Conservation (phyloP, 2,888 invertebrate genomes). For the Pegoplata infirma region DNA sequence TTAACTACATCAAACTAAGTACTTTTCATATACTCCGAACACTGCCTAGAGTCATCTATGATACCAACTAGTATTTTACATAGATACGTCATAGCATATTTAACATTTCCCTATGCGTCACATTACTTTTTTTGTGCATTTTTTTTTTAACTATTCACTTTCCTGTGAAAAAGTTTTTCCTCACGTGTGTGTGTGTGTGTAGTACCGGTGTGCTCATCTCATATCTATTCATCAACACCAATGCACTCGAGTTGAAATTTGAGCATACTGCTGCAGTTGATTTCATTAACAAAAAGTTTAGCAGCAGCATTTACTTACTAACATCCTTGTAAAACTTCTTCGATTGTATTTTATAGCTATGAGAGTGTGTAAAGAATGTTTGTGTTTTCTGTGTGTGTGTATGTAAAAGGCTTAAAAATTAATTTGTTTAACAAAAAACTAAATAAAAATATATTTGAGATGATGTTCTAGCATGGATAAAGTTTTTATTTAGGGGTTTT, state of each 20-base stretch:
- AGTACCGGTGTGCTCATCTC: not conserved
- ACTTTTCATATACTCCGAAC: slow-evolving; percentile 1
- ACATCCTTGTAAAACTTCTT: slow-evolving; percentile 21
- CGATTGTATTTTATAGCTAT: not conserved
- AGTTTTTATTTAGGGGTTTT: slow-evolving; percentile 30
- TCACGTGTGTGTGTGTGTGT: too few relatives aligned
- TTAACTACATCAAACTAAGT: slow-evolving; percentile 34
- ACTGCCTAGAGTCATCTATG: slow-evolving; percentile 44
- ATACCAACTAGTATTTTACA: slow-evolving; percentile 26
- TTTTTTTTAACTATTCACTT: slow-evolving; percentile 21
- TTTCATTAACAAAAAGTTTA: slow-evolving; percentile 74
- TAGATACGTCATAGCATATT: slow-evolving; percentile 31
- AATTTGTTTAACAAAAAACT: slow-evolving; percentile 50
- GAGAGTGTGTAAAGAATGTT: not conserved
- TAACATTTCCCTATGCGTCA: slow-evolving; percentile 56
- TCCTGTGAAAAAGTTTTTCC: slow-evolving; percentile 17
- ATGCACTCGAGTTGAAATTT: slow-evolving; percentile 57
- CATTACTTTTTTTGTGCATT: slow-evolving; percentile 6
- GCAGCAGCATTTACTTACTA: slow-evolving; percentile 34
- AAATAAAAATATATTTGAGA: not conserved
- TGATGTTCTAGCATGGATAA: slow-evolving; percentile 38
- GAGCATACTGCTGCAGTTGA: slow-evolving; percentile 68
- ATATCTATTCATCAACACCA: slow-evolving; percentile 61
- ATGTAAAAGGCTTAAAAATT: slow-evolving; percentile 54
- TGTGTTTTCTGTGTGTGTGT: slow-evolving; percentile 1